A percentile compares a stretch with the other conserved stretches of the same genome.
These are phyloP conservation scores for Paedocypris sp. DNA, from an alignment of 2,113 vertebrate genomes.

Conservation along the genomic window DNA sequence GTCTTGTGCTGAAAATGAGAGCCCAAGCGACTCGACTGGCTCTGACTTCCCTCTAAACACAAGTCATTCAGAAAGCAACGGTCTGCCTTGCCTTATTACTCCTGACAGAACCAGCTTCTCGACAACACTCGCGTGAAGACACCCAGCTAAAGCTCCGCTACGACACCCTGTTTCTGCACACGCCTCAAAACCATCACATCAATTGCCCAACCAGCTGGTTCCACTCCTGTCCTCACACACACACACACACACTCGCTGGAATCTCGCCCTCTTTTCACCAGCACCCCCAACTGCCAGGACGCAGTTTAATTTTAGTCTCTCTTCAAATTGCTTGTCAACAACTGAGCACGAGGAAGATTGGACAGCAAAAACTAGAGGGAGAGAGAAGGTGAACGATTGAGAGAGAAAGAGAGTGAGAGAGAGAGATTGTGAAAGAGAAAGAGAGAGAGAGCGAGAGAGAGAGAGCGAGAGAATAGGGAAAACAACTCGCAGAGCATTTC, in stretches of 20 bases:
- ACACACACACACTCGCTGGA: constrained; percentile 10
- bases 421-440: no score
- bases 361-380: neutral
- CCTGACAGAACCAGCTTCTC: constrained; percentile 6
- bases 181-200: constrained; percentile 52
- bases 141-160: constrained; percentile 6
- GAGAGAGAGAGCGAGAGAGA: neutral
- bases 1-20: neutral
- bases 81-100: constrained; percentile 9
- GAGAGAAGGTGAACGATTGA: neutral
- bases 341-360: constrained; percentile 37
- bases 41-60: neutral
- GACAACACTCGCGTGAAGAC: constrained; percentile 12
- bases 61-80: neutral
- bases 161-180: constrained; percentile 33
- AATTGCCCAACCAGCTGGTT: constrained; percentile 43
- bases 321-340: constrained; percentile 64
- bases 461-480: neutral
- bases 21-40: neutral
- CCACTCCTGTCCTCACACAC: constrained; percentile 11
- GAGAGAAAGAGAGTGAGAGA: neutral
- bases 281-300: constrained; percentile 35
- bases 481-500: constrained; percentile 13
- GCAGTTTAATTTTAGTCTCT: constrained; percentile 56
- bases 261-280: constrained; percentile 27